Evolutionary conservation across 2,888 invertebrate species (phyloP).

Genomic region (Scaptomyza polygonia): DNA sequence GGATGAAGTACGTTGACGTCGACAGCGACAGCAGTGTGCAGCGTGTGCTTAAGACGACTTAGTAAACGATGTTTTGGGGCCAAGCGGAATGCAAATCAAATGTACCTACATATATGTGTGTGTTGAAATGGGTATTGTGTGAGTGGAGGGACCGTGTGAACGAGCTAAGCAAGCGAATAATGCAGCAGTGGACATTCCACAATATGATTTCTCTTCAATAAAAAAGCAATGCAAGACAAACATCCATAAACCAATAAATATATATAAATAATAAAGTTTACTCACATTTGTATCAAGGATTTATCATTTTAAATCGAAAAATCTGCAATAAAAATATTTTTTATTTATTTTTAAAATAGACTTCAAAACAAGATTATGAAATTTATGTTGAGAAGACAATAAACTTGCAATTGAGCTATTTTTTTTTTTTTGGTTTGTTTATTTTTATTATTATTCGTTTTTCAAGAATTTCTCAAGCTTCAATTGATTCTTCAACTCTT

Average conservation of each 20-base stretch:
- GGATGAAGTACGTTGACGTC: constrained; percentile 21
- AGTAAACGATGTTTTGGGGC: constrained; percentile 59
- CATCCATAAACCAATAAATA: background rate
- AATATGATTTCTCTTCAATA: constrained; percentile 23
- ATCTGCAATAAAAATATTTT: no score
- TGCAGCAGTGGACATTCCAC: constrained; percentile 20
- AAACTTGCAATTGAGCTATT: no score
- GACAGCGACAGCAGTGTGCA: constrained; percentile 50
- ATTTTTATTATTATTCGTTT: no score
- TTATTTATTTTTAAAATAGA: no score
- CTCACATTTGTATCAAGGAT: no score
- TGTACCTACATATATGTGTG: constrained; percentile 29
- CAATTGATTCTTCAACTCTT: background rate
- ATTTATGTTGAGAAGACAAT: no score
- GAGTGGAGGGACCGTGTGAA: constrained; percentile 34
- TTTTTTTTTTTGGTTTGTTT: no score
- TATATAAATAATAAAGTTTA: no score
- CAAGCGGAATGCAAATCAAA: constrained; percentile 76
- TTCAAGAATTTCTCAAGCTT: background rate
- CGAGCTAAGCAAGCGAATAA: constrained; percentile 27
- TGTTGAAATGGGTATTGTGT: background rate
- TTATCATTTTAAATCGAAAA: no score
- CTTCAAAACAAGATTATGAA: no score
- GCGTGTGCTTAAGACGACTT: constrained; percentile 75
- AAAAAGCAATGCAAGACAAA: background rate